These are phyloP conservation scores for Burhinus bistriatus DNA, from an alignment of 2,113 vertebrate species.

Conservation along the genomic window DNA sequence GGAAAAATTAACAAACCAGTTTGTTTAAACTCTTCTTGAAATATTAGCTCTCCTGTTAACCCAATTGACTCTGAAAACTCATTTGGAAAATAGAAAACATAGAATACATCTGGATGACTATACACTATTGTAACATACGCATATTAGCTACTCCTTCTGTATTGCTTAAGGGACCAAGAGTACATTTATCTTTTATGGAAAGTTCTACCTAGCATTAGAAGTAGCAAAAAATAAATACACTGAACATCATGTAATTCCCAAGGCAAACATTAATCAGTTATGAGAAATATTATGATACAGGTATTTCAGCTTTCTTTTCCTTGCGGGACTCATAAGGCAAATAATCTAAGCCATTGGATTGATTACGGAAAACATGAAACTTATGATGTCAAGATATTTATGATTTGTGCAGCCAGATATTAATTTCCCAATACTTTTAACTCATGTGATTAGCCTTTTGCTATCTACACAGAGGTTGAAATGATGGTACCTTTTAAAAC, in stretches of 20 bases:
- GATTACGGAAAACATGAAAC: constrained; percentile 69
- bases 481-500: constrained; percentile 40
- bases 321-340: constrained; percentile 60
- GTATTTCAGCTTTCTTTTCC: constrained; percentile 65
- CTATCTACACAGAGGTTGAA: constrained; percentile 27
- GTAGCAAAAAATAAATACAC: constrained; percentile 68
- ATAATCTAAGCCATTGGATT: constrained; percentile 61
- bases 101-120: neutral
- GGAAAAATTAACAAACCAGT: constrained; percentile 52
- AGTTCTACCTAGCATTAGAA: constrained; percentile 51
- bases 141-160: constrained; percentile 2
- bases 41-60: constrained; percentile 53
- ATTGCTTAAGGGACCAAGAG: constrained; percentile 59
- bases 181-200: constrained; percentile 58
- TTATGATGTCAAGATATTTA: constrained; percentile 62
- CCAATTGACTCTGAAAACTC: constrained; percentile 29
- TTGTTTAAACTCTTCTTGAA: constrained; percentile 54
- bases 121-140: neutral
- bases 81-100: constrained; percentile 38
- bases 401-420: constrained; percentile 60
- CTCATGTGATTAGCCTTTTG: constrained; percentile 56
- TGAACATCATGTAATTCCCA: constrained; percentile 70
- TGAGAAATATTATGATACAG: constrained; percentile 63
- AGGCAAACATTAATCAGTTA: constrained; percentile 70
- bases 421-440: constrained; percentile 60